Evolutionary conservation across 2,888 invertebrate species (phyloP).

Genomic region (Cactoblastis cactorum): DNA sequence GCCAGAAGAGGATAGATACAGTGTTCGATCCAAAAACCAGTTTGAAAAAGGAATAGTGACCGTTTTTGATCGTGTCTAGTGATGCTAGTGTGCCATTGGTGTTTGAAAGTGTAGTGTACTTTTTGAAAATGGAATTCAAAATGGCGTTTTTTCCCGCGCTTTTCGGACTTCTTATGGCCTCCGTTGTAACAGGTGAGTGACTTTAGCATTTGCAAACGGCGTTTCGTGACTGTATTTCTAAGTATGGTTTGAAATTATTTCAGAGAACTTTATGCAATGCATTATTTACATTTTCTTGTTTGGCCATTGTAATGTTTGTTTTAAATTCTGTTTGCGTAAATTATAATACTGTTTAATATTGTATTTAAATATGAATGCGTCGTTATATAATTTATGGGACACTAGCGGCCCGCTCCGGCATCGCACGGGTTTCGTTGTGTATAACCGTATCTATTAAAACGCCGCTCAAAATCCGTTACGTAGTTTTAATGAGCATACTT

Average conservation of each 20-base stretch:
- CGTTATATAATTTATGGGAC: background rate
- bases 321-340: background rate
- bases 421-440: too few species aligned
- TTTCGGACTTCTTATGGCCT: conserved; percentile 60
- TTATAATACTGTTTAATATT: background rate
- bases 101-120: conserved; percentile 40
- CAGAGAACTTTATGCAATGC: background rate
- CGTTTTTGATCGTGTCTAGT: conserved; percentile 51
- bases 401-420: too few species aligned
- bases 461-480: too few species aligned
- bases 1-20: conserved; percentile 38
- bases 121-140: conserved; percentile 45
- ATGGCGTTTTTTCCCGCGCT: conserved; percentile 68
- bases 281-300: background rate
- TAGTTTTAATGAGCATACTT: too few species aligned
- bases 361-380: background rate
- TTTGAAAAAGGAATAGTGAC: conserved; percentile 42
- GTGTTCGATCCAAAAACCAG: conserved; percentile 54
- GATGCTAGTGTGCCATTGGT: conserved; percentile 52
- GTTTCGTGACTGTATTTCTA: background rate
- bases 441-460: too few species aligned
- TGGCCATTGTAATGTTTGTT: background rate
- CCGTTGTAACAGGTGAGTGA: conserved; percentile 54
- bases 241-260: background rate
- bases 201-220: background rate